Conservation (phyloP, 2,888 invertebrate species). For the Boloria selene region DNA sequence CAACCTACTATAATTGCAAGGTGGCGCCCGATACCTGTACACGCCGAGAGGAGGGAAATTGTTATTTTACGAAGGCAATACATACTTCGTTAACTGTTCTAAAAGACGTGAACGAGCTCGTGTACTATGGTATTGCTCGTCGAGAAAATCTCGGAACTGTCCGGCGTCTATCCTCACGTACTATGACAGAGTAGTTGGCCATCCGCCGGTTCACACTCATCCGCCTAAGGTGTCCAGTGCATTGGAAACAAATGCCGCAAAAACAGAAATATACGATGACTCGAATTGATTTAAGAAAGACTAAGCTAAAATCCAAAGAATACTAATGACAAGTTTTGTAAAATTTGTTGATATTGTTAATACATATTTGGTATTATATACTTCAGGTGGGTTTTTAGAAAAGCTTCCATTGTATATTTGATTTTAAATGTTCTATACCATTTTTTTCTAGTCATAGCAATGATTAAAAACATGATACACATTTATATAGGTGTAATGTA, state of each 20-base stretch:
- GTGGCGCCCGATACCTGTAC: conserved; percentile 56
- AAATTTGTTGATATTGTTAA: neutral
- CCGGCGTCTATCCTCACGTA: conserved; percentile 59
- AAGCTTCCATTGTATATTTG: conserved; percentile 6
- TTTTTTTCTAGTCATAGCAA: conserved; percentile 24
- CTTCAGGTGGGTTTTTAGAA: neutral
- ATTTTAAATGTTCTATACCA: neutral
- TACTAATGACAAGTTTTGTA: neutral
- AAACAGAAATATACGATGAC: conserved; percentile 30
- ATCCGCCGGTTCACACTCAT: conserved; percentile 59
- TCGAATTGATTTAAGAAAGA: neutral
- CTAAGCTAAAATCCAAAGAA: neutral
- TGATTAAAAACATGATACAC: conserved; percentile 17
- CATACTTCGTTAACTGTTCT: conserved; percentile 62
- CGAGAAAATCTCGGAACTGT: conserved; percentile 61
- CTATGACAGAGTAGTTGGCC: conserved; percentile 56
- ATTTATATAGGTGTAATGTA: neutral
- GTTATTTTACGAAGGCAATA: conserved; percentile 62
- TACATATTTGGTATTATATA: neutral
- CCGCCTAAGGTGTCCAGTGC: conserved; percentile 56
- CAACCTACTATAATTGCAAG: conserved; percentile 45
- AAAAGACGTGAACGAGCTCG: conserved; percentile 53
- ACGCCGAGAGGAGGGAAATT: conserved; percentile 59
- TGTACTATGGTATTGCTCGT: conserved; percentile 65
- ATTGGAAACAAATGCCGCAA: conserved; percentile 39